These are phyloP conservation scores for Laticauda colubrina DNA, from an alignment of 2,113 vertebrate species.

Conservation along the genomic window DNA sequence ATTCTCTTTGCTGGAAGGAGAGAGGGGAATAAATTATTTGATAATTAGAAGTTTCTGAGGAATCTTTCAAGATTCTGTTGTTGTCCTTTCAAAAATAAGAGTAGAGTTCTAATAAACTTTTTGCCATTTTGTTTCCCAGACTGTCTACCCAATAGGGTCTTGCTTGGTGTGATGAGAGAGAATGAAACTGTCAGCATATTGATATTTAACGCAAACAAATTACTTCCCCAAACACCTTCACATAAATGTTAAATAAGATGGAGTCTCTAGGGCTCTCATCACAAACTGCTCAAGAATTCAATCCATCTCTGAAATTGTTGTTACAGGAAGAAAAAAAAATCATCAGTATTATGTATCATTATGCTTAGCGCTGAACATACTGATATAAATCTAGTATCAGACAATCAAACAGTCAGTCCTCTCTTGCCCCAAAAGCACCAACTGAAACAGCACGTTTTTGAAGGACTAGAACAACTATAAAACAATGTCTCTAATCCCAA, in stretches of 20 bases:
- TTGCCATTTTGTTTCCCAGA: not conserved
- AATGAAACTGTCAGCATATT: not conserved
- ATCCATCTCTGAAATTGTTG: not conserved
- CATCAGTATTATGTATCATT: not conserved
- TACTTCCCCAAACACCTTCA: not conserved
- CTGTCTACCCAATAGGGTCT: not conserved
- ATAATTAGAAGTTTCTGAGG: not conserved
- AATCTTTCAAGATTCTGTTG: not conserved
- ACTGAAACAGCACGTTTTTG: not conserved
- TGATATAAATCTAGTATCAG: not conserved
- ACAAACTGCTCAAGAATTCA: not conserved
- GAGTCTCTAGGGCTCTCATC: not conserved
- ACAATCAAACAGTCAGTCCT: not conserved
- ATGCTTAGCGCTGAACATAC: not conserved
- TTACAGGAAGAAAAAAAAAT: not conserved
- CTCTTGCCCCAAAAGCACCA: not conserved
- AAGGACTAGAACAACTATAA: not conserved
- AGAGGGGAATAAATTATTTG: not conserved
- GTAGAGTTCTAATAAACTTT: not conserved
- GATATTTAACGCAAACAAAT: not conserved
- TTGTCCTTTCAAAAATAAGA: not conserved
- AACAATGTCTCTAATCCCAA: not conserved
- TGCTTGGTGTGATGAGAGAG: not conserved
- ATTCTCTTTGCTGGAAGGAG: not conserved
- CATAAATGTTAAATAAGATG: not conserved